phyloP scores from a whole-genome alignment of 2,888 invertebrate genomes.

The Emesis furor region DNA sequence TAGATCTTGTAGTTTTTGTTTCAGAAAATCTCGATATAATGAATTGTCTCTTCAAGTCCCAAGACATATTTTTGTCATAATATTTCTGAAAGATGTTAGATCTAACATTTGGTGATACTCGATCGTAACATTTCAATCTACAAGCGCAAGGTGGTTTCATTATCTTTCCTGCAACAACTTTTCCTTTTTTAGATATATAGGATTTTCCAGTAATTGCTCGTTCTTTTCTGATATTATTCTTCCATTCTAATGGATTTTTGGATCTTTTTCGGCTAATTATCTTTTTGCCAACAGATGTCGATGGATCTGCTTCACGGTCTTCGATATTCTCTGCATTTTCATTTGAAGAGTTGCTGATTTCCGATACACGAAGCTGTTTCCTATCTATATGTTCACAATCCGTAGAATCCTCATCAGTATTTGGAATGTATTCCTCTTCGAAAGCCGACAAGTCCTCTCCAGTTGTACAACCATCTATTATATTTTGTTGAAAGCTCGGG shows the following conservation, averaged over 20 bases:
- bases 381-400: neutral
- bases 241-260: neutral
- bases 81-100: neutral
- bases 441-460: neutral
- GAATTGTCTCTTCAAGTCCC: neutral
- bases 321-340: neutral
- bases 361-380: neutral
- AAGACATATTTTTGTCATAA: neutral
- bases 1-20: neutral
- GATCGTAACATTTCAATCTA: no score
- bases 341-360: neutral
- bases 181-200: neutral
- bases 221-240: neutral
- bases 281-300: neutral
- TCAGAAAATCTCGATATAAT: slow-evolving; percentile 7
- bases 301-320: neutral
- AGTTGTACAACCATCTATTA: neutral
- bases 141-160: no score
- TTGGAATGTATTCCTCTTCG: neutral
- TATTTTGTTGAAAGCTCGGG: neutral
- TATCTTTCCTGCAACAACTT: neutral
- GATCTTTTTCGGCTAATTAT: neutral
- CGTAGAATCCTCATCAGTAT: neutral
- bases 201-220: neutral
- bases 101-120: no score